Conservation (phyloP, 1,140 invertebrate genomes). For the Drosophila lacertosa region DNA sequence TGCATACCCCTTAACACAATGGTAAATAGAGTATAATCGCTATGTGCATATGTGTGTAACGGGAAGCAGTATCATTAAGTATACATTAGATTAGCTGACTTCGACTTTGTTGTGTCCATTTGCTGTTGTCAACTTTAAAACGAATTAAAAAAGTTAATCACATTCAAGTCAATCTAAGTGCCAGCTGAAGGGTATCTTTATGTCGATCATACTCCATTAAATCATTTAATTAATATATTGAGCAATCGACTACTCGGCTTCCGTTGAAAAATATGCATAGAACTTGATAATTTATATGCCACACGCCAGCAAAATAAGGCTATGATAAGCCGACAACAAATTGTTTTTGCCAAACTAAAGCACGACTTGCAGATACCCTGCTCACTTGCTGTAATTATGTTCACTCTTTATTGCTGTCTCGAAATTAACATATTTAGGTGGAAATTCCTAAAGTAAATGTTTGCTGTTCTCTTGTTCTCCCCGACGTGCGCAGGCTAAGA, state of each 20-base stretch:
- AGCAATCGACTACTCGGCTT: not conserved
- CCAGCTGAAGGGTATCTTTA: too few relatives aligned
- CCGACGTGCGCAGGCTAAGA: constrained; percentile 33
- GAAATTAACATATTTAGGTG: constrained; percentile 26
- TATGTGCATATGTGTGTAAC: too few relatives aligned
- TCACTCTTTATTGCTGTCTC: not conserved
- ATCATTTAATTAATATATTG: not conserved
- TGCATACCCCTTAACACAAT: too few relatives aligned
- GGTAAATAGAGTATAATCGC: too few relatives aligned
- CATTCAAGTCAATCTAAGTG: too few relatives aligned
- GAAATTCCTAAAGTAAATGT: constrained; percentile 44
- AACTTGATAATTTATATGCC: constrained; percentile 20
- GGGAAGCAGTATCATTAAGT: too few relatives aligned
- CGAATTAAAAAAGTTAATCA: too few relatives aligned
- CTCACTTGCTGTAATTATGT: not conserved
- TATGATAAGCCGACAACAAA: not conserved
- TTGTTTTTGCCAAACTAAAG: not conserved
- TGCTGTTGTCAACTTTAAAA: too few relatives aligned
- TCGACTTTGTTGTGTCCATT: too few relatives aligned
- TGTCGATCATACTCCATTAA: too few relatives aligned
- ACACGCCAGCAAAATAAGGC: not conserved
- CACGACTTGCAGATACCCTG: not conserved
- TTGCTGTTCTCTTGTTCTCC: constrained; percentile 38
- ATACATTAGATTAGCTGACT: too few relatives aligned
- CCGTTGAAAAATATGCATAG: not conserved